Conservation (phyloP, 2,797 vertebrate genomes). For the Neoniphon sammara region DNA sequence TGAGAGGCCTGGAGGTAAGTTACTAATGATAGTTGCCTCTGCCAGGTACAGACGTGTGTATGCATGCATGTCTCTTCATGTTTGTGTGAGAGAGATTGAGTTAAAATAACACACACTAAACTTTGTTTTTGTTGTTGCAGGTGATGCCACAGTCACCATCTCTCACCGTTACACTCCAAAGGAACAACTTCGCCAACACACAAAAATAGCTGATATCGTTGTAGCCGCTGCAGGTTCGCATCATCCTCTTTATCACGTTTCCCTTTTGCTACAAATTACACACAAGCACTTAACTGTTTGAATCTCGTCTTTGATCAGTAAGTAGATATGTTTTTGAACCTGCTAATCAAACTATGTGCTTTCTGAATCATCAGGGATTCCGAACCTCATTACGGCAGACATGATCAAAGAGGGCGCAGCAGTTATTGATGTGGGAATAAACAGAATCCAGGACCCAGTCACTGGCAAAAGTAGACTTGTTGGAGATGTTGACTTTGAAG, state of each 20-base stretch:
- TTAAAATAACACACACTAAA: background rate
- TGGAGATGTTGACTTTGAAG: conserved; percentile 98
- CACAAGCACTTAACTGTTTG: background rate
- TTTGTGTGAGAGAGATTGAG: too few species aligned
- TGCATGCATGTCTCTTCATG: background rate
- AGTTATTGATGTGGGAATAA: conserved; percentile 96
- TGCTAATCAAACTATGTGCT: background rate
- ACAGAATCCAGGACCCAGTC: conserved; percentile 89
- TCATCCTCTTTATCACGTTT: background rate
- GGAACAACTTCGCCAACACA: conserved; percentile 94
- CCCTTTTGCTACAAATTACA: background rate
- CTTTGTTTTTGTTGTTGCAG: conserved; percentile 70
- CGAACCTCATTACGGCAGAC: conserved; percentile 95
- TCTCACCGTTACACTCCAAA: conserved; percentile 96
- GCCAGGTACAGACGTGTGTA: background rate
- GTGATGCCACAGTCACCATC: conserved; percentile 97
- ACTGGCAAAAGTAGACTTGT: conserved; percentile 91
- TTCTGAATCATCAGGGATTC: conserved; percentile 85
- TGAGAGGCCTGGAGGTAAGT: conserved; percentile 92
- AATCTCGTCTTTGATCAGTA: too few species aligned
- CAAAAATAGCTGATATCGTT: conserved; percentile 92
- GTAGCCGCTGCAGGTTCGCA: conserved; percentile 91
- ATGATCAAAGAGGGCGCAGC: conserved; percentile 97
- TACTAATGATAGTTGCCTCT: background rate
- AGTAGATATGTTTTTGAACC: background rate